A percentile compares a stretch with the other conserved stretches of the same genome.
Conservation (phyloP, 2,888 invertebrate genomes). For the Heteropelma amictum region DNA sequence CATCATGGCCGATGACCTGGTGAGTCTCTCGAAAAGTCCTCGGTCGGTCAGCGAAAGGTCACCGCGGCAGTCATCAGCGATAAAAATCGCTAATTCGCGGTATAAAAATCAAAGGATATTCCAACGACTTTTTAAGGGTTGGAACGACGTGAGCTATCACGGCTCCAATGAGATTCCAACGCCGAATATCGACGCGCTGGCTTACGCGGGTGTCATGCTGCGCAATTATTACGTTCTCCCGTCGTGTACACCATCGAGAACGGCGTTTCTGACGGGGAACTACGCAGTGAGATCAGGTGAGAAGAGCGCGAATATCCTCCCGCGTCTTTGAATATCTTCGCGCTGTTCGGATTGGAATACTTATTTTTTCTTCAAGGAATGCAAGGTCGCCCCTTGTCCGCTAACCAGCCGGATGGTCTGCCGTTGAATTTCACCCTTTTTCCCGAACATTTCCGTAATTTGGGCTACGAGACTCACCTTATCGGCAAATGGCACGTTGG, state of each 20-base stretch:
- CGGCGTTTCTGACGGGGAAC: conserved; percentile 89
- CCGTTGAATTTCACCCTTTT: conserved; percentile 79
- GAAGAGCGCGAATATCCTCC: too few relatives aligned
- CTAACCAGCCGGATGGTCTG: conserved; percentile 79
- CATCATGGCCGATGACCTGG: conserved; percentile 80
- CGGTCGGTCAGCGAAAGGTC: too few relatives aligned
- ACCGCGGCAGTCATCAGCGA: too few relatives aligned
- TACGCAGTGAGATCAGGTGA: conserved; percentile 86
- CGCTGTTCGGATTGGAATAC: background rate
- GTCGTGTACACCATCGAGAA: conserved; percentile 90
- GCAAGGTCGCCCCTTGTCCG: conserved; percentile 79
- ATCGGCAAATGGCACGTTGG: conserved; percentile 82
- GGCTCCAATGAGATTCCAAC: conserved; percentile 92
- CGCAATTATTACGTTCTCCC: conserved; percentile 92
- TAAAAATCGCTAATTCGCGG: too few relatives aligned
- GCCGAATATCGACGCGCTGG: conserved; percentile 92
- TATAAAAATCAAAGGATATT: background rate
- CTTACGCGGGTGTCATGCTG: conserved; percentile 89
- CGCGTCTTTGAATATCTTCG: too few relatives aligned
- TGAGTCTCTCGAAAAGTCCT: too few relatives aligned
- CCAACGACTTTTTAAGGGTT: conserved; percentile 82
- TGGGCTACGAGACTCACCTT: conserved; percentile 79
- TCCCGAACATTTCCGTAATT: conserved; percentile 78
- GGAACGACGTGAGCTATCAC: conserved; percentile 94
- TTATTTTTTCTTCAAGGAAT: conserved; percentile 75